Evolutionary conservation across 1,140 invertebrate genomes (phyloP).

Genomic region (Alviniconcha marisindica): DNA sequence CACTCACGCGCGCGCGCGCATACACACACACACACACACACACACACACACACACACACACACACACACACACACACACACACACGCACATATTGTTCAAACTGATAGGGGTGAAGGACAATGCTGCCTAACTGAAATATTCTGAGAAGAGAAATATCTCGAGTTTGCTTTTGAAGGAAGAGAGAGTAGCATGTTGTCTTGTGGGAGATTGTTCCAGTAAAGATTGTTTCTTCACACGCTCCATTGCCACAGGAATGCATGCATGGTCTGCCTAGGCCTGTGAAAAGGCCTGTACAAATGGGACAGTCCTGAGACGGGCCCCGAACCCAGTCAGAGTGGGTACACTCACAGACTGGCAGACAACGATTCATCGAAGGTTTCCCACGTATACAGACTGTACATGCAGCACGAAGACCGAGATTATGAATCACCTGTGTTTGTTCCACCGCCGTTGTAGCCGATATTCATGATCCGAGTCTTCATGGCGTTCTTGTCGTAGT

Average conservation of each 20-base stretch:
- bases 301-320: too few species aligned
- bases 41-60: background rate
- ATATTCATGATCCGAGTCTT: constrained; percentile 40
- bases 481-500: constrained; percentile 38
- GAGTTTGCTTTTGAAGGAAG: too few species aligned
- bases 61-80: constrained; percentile 7
- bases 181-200: too few species aligned
- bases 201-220: too few species aligned
- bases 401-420: background rate
- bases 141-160: too few species aligned
- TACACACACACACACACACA: background rate
- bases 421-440: constrained; percentile 33
- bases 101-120: background rate
- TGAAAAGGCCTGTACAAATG: too few species aligned
- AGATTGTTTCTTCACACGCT: too few species aligned
- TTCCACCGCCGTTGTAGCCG: constrained; percentile 44
- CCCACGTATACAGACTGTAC: background rate
- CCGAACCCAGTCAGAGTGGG: background rate
- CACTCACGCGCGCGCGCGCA: background rate
- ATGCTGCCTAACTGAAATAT: background rate
- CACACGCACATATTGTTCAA: background rate
- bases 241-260: too few species aligned
- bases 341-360: background rate
- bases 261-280: too few species aligned
- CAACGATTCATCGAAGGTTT: background rate